Percentiles rank a stretch among this genome's conserved stretches.
Conservation (phyloP, 2,797 vertebrate genomes). For the Sebastes miniatus region DNA sequence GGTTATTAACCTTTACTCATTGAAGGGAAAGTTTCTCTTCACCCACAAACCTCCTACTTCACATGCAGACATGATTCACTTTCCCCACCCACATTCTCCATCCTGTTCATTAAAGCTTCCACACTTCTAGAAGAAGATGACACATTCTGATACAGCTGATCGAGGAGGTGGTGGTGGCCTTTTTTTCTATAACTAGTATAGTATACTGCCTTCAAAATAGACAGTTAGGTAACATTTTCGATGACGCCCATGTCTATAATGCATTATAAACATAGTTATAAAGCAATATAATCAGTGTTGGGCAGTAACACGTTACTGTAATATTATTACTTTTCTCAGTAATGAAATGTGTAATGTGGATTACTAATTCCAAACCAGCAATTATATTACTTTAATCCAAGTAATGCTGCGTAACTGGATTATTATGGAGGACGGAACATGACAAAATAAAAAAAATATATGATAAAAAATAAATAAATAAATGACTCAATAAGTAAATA, state of each 20-base stretch:
- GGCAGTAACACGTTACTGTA: too few species aligned
- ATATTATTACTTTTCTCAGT: too few species aligned
- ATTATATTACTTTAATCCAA: too few species aligned
- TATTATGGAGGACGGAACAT: accelerated
- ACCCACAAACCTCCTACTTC: not conserved
- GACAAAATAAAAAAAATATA: too few species aligned
- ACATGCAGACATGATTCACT: not conserved
- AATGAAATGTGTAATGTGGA: too few species aligned
- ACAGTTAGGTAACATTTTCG: not conserved
- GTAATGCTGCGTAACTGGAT: too few species aligned
- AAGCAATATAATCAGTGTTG: not conserved
- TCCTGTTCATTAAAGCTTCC: not conserved
- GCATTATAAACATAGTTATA: not conserved
- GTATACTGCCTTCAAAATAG: not conserved
- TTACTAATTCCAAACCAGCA: too few species aligned
- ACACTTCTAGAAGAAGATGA: not conserved
- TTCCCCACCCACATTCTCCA: not conserved
- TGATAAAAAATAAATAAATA: too few species aligned
- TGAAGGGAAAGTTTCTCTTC: not conserved
- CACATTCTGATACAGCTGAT: not conserved
- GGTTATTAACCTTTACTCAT: slow-evolving; percentile 11
- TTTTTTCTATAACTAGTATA: not conserved
- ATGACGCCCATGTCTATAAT: not conserved
- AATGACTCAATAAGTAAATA: too few species aligned
- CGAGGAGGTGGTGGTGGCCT: not conserved